phyloP scores from a whole-genome alignment of 2,113 vertebrate genomes.

The Enhydra lutris region DNA sequence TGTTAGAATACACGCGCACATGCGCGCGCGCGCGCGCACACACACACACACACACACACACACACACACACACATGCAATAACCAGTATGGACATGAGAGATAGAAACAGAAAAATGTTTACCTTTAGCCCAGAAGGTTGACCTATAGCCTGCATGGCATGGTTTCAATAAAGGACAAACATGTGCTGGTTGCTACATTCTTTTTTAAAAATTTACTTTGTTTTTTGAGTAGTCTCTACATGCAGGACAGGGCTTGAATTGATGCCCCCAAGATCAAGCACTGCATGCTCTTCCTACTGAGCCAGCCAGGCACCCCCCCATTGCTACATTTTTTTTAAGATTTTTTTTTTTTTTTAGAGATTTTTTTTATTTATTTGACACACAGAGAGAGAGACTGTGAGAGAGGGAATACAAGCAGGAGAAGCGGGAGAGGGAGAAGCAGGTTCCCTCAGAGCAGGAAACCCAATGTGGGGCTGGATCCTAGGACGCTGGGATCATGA shows the following conservation, averaged over 20 bases:
- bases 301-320: background rate
- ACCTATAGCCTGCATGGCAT: background rate
- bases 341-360: background rate
- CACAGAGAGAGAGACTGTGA: too few relatives aligned
- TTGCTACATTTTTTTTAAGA: background rate
- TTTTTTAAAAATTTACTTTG: background rate
- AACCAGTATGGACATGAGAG: background rate
- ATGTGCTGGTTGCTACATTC: background rate
- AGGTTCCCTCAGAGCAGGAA: background rate
- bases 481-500: background rate
- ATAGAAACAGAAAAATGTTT: background rate
- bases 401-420: too few relatives aligned
- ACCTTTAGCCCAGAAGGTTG: background rate
- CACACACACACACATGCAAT: background rate
- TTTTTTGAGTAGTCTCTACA: background rate
- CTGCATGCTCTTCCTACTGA: background rate
- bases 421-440: too few relatives aligned
- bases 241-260: background rate
- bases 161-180: background rate
- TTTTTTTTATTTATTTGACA: background rate
- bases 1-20: background rate
- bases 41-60: background rate
- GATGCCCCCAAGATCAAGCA: background rate
- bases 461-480: background rate
- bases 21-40: too few relatives aligned